phyloP scores from a whole-genome alignment of 2,113 vertebrate genomes.

The Gobiocypris rarus region DNA sequence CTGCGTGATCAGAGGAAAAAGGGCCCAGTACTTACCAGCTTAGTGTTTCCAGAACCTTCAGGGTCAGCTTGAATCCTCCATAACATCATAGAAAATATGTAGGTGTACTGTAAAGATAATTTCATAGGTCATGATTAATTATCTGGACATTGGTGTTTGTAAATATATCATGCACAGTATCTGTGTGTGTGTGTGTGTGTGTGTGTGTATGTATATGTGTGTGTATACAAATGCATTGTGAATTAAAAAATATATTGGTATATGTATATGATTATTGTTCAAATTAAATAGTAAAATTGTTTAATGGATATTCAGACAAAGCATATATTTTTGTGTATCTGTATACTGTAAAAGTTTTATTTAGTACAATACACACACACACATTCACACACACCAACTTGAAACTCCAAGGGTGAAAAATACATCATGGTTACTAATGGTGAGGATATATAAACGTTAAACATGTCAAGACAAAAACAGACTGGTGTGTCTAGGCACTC shows the following conservation, averaged over 20 bases:
- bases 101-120: neutral
- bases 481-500: neutral
- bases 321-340: too few relatives aligned
- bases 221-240: too few relatives aligned
- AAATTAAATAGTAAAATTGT: too few relatives aligned
- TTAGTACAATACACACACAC: neutral
- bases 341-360: too few relatives aligned
- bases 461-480: conserved; percentile 13
- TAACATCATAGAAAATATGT: neutral
- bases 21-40: neutral
- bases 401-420: neutral
- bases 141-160: neutral
- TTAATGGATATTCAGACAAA: too few relatives aligned
- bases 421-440: neutral
- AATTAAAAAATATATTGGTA: too few relatives aligned
- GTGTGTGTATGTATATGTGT: too few relatives aligned
- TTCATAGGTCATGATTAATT: neutral
- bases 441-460: neutral
- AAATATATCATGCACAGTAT: too few relatives aligned
- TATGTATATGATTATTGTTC: too few relatives aligned
- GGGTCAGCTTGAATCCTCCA: neutral
- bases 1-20: neutral
- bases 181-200: too few relatives aligned
- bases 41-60: neutral
- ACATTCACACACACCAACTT: too few relatives aligned